Base-by-base conservation (phyloP, 2,888 invertebrate species). In the Drosophila fulvimacula region DNA sequence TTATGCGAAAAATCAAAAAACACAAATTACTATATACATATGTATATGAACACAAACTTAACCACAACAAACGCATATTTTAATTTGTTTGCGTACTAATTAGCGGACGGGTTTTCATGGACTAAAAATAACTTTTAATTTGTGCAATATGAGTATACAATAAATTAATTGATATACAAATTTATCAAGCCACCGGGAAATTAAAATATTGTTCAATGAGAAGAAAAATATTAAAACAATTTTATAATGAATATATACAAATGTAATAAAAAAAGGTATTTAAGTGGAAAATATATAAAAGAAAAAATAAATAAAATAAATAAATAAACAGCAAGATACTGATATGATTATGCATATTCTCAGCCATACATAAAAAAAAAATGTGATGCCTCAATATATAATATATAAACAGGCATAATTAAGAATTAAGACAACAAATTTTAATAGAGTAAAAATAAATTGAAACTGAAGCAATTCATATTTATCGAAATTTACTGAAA, bases 1-100 rank as follows among this genome's bases (percentile, higher is more conserved):
- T 65, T 61, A 64, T 71, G 64, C 76, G 24, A 24, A 52, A 24
- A 38, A 51, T 15, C 10, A 21, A 51, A 21, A 51, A 21, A 32
- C 34, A 24, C 2, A 15, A 38, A 38, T 19, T 44, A 34, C 46
- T 51, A 42, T 21, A 42, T 24, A n/a, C 24, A 46, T 5, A 46
- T 9, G n/a, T 5, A 44, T n/a, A 30, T 11, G 48, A 34, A 48
- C 27, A 10, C 41, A 51, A 55, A 17, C 15, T 27, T 38, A 30
- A 36, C 53, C 36, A 53, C 56, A 56, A 27, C 27, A 46, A 57
- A 58, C 42, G 38, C 27, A 67, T 60, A 55, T 32, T 55, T 69
- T 32, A 36, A 53, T 59, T 59, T 67, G 17, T 21, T 39, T 55
- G 27, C 32, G 0, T 41, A 9, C 38, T 41, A 69, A 59, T 69